phyloP scores from a whole-genome alignment of 2,888 invertebrate genomes.

The Tupiocoris notatus region DNA sequence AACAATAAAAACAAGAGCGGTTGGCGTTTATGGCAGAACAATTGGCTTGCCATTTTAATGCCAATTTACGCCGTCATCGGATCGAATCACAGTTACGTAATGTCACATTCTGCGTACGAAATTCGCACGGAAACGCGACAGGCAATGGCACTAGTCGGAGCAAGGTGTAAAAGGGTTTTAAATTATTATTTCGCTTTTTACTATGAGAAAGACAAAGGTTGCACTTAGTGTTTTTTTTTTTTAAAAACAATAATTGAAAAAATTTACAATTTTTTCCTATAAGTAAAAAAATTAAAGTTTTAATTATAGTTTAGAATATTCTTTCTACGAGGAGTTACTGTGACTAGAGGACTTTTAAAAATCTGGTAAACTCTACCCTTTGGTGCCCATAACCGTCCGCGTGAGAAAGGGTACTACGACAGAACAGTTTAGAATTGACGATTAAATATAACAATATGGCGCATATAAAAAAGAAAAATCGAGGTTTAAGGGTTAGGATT shows the following conservation, averaged over 20 bases:
- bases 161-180: background rate
- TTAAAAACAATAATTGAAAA: slow-evolving; percentile 21
- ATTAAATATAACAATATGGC: background rate
- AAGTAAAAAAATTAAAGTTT: background rate
- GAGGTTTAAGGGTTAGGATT: slow-evolving; percentile 33
- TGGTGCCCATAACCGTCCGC: background rate
- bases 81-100: background rate
- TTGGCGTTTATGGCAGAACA: background rate
- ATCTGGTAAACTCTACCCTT: slow-evolving; percentile 27
- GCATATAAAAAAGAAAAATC: background rate
- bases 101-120: background rate
- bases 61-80: background rate
- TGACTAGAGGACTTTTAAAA: slow-evolving; percentile 38
- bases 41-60: background rate
- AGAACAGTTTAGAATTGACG: background rate
- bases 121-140: background rate
- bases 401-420: background rate
- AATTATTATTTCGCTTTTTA: too few species aligned
- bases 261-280: background rate
- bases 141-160: background rate
- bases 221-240: too few species aligned
- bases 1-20: background rate
- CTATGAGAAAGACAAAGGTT: background rate
- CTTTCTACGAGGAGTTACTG: background rate
- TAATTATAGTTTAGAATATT: background rate